Evolutionary conservation across 2,797 vertebrate genomes (phyloP).

Genomic region (Loris lydekkerianus): DNA sequence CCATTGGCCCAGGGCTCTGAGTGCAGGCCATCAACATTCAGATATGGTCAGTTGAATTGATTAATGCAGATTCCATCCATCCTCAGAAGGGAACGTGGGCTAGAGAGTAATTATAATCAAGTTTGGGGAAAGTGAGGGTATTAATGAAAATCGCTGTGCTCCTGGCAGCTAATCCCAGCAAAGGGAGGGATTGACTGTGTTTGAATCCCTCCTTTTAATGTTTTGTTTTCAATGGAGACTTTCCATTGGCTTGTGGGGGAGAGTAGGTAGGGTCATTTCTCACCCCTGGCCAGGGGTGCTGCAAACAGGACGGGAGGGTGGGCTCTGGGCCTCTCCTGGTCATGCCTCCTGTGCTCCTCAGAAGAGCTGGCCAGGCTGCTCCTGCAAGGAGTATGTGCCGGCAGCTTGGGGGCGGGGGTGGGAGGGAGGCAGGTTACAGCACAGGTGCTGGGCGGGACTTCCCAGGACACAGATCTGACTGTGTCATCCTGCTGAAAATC

Average conservation of each 20-base stretch:
- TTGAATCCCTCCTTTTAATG: not conserved
- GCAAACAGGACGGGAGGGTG: accelerated
- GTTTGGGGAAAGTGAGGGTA: slow-evolving; percentile 23
- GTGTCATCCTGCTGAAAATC: accelerated
- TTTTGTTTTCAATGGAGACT: not conserved
- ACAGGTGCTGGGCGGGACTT: accelerated
- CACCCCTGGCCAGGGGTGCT: accelerated
- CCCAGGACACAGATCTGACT: not conserved
- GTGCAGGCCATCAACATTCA: not conserved
- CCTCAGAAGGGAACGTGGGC: not conserved
- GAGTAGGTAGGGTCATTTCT: not conserved
- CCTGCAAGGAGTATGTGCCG: not conserved
- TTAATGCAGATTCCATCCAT: not conserved
- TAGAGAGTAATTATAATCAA: slow-evolving; percentile 65
- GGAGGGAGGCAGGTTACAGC: too few relatives aligned
- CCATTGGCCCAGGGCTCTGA: not conserved
- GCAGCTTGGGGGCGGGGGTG: too few relatives aligned
- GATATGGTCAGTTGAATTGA: not conserved
- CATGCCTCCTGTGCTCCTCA: accelerated
- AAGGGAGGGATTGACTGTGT: not conserved
- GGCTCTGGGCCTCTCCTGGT: accelerated
- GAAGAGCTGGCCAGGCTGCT: not conserved
- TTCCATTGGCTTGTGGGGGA: not conserved
- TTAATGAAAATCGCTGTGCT: slow-evolving; percentile 68
- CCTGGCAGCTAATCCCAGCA: not conserved